Conservation (phyloP, 2,797 vertebrate species). For the Manis javanica region DNA sequence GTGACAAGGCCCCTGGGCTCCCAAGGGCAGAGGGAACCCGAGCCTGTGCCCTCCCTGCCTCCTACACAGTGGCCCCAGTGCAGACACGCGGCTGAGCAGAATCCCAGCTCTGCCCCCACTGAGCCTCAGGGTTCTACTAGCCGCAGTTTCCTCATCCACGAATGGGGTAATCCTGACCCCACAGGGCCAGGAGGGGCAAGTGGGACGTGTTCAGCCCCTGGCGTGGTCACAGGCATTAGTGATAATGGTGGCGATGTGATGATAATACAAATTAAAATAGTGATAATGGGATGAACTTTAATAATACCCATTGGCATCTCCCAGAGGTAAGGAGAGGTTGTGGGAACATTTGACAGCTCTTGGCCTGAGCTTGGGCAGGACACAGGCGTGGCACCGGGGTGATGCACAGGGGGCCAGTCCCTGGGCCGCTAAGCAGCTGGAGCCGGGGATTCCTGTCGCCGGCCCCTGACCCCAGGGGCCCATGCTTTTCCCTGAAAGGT, state of each 20-base stretch:
- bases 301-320: neutral
- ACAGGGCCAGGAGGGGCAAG: neutral
- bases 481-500: neutral
- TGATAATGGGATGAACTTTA: neutral
- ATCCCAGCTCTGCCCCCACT: neutral
- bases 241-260: neutral
- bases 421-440: rapidly evolving
- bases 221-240: neutral
- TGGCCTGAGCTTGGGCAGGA: neutral
- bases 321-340: too few species aligned
- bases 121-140: neutral
- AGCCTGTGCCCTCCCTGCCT: too few species aligned
- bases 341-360: rapidly evolving
- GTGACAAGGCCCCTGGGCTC: neutral
- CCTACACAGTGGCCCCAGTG: too few species aligned
- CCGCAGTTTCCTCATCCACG: neutral
- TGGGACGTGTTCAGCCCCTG: too few species aligned
- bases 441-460: rapidly evolving
- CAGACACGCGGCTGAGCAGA: neutral
- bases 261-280: too few species aligned
- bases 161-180: neutral
- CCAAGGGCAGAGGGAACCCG: neutral
- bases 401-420: neutral
- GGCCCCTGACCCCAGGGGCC: neutral
- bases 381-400: neutral